Conservation (phyloP, 1,140 invertebrate species). For the Gryon sp. region DNA sequence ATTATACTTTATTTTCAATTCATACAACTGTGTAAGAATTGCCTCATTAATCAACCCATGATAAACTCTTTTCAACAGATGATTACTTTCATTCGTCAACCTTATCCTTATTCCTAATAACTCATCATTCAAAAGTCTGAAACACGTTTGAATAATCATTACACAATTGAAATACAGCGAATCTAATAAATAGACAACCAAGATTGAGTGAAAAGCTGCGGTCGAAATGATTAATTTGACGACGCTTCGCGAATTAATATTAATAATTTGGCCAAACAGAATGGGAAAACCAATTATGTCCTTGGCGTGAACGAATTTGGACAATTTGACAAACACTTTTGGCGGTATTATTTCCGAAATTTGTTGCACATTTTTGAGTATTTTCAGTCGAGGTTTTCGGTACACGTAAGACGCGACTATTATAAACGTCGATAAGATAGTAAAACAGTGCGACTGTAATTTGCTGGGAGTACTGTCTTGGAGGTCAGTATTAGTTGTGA, state of each 20-base stretch:
- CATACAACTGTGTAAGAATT: constrained; percentile 65
- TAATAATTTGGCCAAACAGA: constrained; percentile 31
- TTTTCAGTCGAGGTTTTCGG: constrained; percentile 15
- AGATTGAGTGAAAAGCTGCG: constrained; percentile 30
- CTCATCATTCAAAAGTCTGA: constrained; percentile 64
- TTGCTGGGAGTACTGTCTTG: constrained; percentile 28
- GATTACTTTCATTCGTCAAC: constrained; percentile 45
- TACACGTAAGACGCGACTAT: constrained; percentile 38
- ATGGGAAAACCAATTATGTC: constrained; percentile 66
- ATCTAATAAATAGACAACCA: constrained; percentile 63
- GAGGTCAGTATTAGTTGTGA: background rate
- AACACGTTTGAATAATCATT: constrained; percentile 64
- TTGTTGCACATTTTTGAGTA: constrained; percentile 44
- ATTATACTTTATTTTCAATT: constrained; percentile 65
- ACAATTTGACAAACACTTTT: constrained; percentile 47
- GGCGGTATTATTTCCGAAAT: constrained; percentile 53
- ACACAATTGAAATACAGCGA: constrained; percentile 70
- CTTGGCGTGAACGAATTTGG: constrained; percentile 65
- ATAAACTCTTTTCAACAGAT: constrained; percentile 65
- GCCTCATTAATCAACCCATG: constrained; percentile 65
- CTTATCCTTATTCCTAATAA: constrained; percentile 58
- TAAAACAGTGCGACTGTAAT: constrained; percentile 65
- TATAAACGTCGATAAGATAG: constrained; percentile 34
- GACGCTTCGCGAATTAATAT: background rate
- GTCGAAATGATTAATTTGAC: background rate